Percentiles rank a stretch among this genome's conserved stretches.
These are phyloP conservation scores for Rhinatrema bivittatum DNA, from an alignment of 2,797 vertebrate species.

Conservation along the genomic window DNA sequence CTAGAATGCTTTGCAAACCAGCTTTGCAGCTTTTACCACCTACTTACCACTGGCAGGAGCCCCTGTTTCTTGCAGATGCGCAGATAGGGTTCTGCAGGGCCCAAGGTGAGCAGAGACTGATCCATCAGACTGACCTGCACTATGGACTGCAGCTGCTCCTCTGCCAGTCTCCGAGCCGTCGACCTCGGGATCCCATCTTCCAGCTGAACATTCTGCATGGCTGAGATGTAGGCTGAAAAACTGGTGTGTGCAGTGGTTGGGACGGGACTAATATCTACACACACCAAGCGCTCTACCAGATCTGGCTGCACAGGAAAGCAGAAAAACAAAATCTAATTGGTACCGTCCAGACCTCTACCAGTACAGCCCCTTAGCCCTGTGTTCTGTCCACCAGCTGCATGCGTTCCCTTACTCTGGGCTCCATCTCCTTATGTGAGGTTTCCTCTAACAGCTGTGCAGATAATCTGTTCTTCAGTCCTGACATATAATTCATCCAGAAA, in stretches of 20 bases:
- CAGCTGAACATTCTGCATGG: conserved; percentile 74
- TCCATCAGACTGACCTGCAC: no score
- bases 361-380: no score
- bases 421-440: no score
- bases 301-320: conserved; percentile 58
- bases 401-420: no score
- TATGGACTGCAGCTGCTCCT: conserved; percentile 65
- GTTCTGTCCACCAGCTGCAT: no score
- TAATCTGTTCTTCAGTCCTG: no score
- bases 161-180: conserved; percentile 73
- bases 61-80: neutral
- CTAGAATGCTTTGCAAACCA: neutral
- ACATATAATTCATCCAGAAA: no score
- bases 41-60: neutral
- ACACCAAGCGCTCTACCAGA: conserved; percentile 80
- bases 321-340: conserved; percentile 3
- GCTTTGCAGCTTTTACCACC: neutral
- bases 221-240: conserved; percentile 68
- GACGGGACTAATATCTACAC: conserved; percentile 79
- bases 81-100: no score
- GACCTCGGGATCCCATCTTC: conserved; percentile 70
- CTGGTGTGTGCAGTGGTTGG: conserved; percentile 40
- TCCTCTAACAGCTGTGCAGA: no score
- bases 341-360: neutral
- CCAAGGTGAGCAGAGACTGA: no score